Evolutionary conservation across 2,888 invertebrate species (phyloP), one percentile per base, ranked within the genome.

Genomic region (Ligdia adustata): DNA sequence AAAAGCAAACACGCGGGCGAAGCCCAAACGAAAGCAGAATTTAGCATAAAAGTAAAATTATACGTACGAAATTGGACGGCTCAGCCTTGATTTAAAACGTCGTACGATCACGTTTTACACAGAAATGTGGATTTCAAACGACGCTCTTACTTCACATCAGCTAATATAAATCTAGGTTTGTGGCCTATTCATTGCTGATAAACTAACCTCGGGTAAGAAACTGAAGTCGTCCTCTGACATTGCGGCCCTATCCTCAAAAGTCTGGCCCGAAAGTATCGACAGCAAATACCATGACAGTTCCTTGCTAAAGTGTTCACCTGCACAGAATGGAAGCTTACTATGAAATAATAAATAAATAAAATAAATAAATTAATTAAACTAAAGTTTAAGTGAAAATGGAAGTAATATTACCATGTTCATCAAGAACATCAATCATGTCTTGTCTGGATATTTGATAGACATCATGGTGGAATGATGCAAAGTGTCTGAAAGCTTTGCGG

Each of bases 401-500:
- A 9, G 16, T 39, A 26, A 26, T 34, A 9, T 48, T 52, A 82
- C 84, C 89, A 55, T 79, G 67, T 18, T 69, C 72, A 11, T 60
- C 59, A 1, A 92, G 84, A 57, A 79, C 64, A 7, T 83, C 66
- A 0, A 92, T 46, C 13, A 92, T 91, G 7, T 86, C 79, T 0
- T 90, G 78, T 22, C 83, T 73, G 0, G 55, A 40, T 13, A 92
- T 79, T 1, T 48, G 55, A 14, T 70, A 67, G 0, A 60, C 59
- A 0, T 75, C 66, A 1, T 56, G 50, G 0, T 35, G 27, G 5
- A 66, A 34, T 2, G 55, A 32, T n/a, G 85, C 80, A 56, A 92
- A 90, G 16, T 68, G 68, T 16, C 69, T 69, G 60, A 93, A 93
- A 0, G 91, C 89, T 27, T 77, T 67, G 42, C 79, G 74, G n/a